Conservation (phyloP, 2,113 vertebrate genomes). For the Paraplagusia blochii region DNA sequence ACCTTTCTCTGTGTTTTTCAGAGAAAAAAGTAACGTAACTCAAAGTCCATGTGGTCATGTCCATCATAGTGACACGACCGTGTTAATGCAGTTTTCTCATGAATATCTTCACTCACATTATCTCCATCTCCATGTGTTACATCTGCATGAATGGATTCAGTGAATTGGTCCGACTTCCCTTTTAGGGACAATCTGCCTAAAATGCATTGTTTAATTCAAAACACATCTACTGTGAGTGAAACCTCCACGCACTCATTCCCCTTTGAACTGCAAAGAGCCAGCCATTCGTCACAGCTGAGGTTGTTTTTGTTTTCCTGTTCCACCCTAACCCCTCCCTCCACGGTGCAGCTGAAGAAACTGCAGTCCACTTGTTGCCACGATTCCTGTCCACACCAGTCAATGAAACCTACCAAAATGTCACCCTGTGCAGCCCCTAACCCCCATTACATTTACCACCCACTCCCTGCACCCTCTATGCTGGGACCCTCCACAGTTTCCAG, state of each 20-base stretch:
- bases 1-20: too few species aligned
- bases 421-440: slow-evolving; percentile 10
- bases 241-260: slow-evolving; percentile 9
- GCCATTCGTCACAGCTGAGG: slow-evolving; percentile 67
- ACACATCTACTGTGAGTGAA: slow-evolving; percentile 10
- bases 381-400: slow-evolving; percentile 74
- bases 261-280: slow-evolving; percentile 52
- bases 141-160: not conserved
- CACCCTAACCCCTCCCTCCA: not conserved
- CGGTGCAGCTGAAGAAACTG: slow-evolving; percentile 62
- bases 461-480: slow-evolving; percentile 15
- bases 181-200: slow-evolving; percentile 39
- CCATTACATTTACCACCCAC: slow-evolving; percentile 6
- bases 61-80: too few species aligned
- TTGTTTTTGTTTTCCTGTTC: slow-evolving; percentile 25
- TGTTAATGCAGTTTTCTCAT: too few species aligned
- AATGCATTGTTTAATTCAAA: slow-evolving; percentile 30
- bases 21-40: too few species aligned
- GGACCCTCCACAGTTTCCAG: slow-evolving; percentile 11
- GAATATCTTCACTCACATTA: not conserved
- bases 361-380: slow-evolving; percentile 74
- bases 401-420: slow-evolving; percentile 46
- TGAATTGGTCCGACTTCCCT: slow-evolving; percentile 38
- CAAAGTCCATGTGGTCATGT: too few species aligned
- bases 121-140: slow-evolving; percentile 26